Percentiles rank a stretch among this genome's conserved stretches.
These are phyloP conservation scores for Tortricodes alternella DNA, from an alignment of 2,888 invertebrate genomes.

Conservation along the genomic window DNA sequence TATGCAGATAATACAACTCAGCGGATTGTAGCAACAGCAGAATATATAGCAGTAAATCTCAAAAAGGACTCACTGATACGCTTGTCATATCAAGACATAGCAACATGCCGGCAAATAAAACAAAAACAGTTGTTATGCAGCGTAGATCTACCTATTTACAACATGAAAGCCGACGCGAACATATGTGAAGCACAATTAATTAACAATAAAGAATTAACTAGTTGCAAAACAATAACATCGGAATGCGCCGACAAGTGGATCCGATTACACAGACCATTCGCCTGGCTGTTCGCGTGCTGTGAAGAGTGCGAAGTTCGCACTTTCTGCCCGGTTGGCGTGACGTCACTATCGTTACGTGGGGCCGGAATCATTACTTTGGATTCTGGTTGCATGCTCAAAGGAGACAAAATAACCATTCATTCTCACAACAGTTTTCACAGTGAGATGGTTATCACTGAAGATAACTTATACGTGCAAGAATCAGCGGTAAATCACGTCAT, in stretches of 20 bases:
- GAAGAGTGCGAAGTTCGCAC: not conserved
- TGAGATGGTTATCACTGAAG: not conserved
- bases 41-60: not conserved
- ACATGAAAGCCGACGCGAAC: not conserved
- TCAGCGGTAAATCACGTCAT: not conserved
- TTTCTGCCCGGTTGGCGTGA: not conserved
- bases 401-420: not conserved
- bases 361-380: not conserved
- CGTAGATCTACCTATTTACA: not conserved
- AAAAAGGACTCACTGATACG: not conserved
- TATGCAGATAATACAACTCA: not conserved
- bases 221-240: not conserved
- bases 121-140: not conserved
- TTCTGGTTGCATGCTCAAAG: not conserved
- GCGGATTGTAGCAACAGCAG: not conserved
- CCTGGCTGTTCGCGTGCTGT: slow-evolving; percentile 9
- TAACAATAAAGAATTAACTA: not conserved
- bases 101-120: not conserved
- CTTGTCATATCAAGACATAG: not conserved
- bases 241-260: not conserved
- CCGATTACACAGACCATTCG: not conserved
- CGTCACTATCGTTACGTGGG: not conserved
- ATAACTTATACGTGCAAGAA: not conserved
- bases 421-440: not conserved
- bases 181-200: slow-evolving; percentile 1